Base-by-base conservation (phyloP, 2,888 invertebrate genomes). In the Melanotus villosus region DNA sequence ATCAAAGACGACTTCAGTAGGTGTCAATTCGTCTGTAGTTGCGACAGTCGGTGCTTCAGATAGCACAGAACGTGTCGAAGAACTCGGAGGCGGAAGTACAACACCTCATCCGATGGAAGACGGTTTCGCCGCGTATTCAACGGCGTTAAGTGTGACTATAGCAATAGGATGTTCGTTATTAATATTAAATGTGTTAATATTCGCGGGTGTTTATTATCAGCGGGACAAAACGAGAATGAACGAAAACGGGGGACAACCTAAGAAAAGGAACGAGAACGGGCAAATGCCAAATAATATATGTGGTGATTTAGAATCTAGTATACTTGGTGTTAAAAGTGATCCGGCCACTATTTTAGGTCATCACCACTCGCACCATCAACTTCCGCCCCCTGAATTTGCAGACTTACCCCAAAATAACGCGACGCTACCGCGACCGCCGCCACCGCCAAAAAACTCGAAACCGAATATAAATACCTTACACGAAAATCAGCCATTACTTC, bases 151-250 rank as follows among this genome's bases (percentile, higher is more conserved):
- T 83, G 95, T 96, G 0, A 97, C 96, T 14, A 96, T 98, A 77
- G 97, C 97, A 52, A 96, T 98, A 73, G 98, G 98, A 36, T 96
- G 97, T 81, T 96, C 96, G 2, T 85, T 98, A 68, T 88, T 98
- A 18, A 95, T 97, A 78, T 87, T 98, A 2, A 98, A 98, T 82
- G 94, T 97, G 47, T 86, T 97, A 23, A 96, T 98, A 80, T 97
- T 97, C 81, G 97, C 97, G 60, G 97, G 96, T 2, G 95, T 97
- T 0, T 97, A 97, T 83, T 97, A 97, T 81, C 97, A 97, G 81
- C 88, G 95, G 60, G 95, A 95, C 81, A 95, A 95, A 83, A 92
- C 93, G 71, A 88, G 93, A 74, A 90, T 93, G 88, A 88, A 80
- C 84, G 85, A 85, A 73, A 84, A 81, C 71, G 88, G 88, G 9